Evolutionary conservation across 2,113 vertebrate genomes (phyloP), one percentile per base, ranked within the genome.

Genomic region (Sorex araneus): DNA sequence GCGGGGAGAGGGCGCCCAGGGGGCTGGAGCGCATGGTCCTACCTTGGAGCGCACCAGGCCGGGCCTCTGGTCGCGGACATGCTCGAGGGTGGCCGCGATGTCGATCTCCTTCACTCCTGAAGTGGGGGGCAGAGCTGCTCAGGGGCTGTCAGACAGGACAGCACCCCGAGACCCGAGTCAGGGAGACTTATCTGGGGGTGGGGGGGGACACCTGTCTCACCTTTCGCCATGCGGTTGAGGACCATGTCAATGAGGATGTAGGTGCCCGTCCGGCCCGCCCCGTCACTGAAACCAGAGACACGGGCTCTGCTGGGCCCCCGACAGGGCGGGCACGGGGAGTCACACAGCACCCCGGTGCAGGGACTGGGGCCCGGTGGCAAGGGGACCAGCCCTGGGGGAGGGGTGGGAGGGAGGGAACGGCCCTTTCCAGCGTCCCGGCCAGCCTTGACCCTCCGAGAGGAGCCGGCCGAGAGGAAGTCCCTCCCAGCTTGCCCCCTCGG

Each of bases 191-290:
- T n/a, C n/a, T n/a, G n/a, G n/a, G n/a, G 36, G 34, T 67, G 45
- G n/a, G 27, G 43, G 28, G 3, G 4, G 3, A 60, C 57, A 23
- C 57, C 16, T 16, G 18, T 25, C 98, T 98, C 97, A 99, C 99
- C 99, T 98, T 99, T 99, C 5, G 99, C 99, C 99, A 99, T 99
- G 91, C 99, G 98, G 97, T 99, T 99, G 89, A 99, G 98, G 83
- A 99, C 99, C 99, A 99, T 99, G 97, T 99, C 99, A 0, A 99
- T 98, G 10, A 99, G 99, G 94, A 99, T 99, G 92, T 99, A 99
- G 0, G 99, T 99, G 47, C 99, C 99, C 0, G 99, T 98, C 95
- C 99, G 98, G 78, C 98, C 98, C 0, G 98, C 99, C 2, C 99
- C 99, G 0, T 99, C 98, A 79, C 99, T 99, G 98, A 69, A 97